Evolutionary conservation across 2,888 invertebrate species (phyloP), one percentile per base, ranked within the genome.

Genomic region (Ormyrus rosae): DNA sequence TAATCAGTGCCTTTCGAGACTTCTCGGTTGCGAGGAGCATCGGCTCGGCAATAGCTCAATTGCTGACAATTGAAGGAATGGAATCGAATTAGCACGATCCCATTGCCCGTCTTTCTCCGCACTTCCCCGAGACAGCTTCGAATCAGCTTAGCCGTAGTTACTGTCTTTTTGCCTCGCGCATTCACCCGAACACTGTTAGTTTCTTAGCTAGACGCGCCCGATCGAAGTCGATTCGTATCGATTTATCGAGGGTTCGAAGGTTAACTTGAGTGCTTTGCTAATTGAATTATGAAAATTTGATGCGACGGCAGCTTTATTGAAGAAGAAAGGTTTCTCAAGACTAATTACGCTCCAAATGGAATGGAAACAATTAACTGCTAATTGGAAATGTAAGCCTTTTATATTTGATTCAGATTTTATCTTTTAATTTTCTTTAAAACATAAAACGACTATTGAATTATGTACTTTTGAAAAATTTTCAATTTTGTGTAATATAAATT

Each of bases 11-110:
- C 46, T 7, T 64, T 10, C 61, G 46, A 48, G 48, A 34, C 56
- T 63, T 65, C 56, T 19, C 58, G 50, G 65, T 45, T 48, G 60
- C 50, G 7, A 6, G 61, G 10, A 48, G 46, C 48, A 13, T 13
- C 48, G 9, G 60, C 13, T 34, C 83, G 85, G 85, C 85, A 86
- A 85, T 85, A 84, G 85, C 86, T 87, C 88, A 88, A 88, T 88
- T 87, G 86, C 84, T 83, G 83, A 84, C 84, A 82, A 85, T 86
- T 85, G 85, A 85, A 85, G 84, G 85, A 85, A 84, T 82, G 81
- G 84, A 87, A 88, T 86, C 87, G 85, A 88, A 89, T 88, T 88
- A 88, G 87, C 87, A 85, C 87, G 86, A 87, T 85, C 85, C 86
- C 86, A 87, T 87, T 86, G 86, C 85, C 85, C 73, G 72, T 73